A percentile compares a stretch with the other conserved stretches of the same genome.
Evolutionary conservation across 2,113 vertebrate species (phyloP).

Genomic region (Muscicapa adusta): DNA sequence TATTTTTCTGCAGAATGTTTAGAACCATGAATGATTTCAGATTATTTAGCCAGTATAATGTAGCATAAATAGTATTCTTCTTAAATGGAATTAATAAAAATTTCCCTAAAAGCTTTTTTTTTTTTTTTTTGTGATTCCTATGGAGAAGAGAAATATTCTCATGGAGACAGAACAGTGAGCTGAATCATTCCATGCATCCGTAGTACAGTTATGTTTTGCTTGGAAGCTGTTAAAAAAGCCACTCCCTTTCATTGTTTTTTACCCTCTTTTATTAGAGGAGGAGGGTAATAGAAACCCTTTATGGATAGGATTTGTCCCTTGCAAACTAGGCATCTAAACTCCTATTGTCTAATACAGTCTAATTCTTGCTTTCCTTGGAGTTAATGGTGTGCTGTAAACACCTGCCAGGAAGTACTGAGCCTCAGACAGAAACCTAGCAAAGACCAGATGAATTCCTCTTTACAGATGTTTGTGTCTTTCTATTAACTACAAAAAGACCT

Average conservation of each 20-base stretch:
- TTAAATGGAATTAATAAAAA: background rate
- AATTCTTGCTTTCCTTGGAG: background rate
- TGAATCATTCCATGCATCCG: background rate
- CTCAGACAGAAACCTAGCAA: background rate
- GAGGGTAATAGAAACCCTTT: background rate
- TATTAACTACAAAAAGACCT: conserved; percentile 30
- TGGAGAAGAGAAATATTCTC: background rate
- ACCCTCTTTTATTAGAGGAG: background rate
- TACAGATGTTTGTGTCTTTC: background rate
- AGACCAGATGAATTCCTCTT: background rate
- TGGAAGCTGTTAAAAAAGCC: background rate
- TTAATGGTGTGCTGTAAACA: background rate
- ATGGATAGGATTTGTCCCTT: background rate
- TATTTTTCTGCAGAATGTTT: background rate
- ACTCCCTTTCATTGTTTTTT: background rate
- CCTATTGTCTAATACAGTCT: background rate
- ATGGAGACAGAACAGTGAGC: background rate
- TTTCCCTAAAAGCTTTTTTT: background rate
- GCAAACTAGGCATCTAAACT: background rate
- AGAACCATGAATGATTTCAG: background rate
- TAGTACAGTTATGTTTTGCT: background rate
- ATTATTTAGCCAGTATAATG: background rate
- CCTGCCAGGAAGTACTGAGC: background rate
- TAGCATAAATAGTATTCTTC: background rate
- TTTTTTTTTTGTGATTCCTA: background rate